Conservation (phyloP, 2,797 vertebrate genomes). For the Neopelma chrysocephalum region DNA sequence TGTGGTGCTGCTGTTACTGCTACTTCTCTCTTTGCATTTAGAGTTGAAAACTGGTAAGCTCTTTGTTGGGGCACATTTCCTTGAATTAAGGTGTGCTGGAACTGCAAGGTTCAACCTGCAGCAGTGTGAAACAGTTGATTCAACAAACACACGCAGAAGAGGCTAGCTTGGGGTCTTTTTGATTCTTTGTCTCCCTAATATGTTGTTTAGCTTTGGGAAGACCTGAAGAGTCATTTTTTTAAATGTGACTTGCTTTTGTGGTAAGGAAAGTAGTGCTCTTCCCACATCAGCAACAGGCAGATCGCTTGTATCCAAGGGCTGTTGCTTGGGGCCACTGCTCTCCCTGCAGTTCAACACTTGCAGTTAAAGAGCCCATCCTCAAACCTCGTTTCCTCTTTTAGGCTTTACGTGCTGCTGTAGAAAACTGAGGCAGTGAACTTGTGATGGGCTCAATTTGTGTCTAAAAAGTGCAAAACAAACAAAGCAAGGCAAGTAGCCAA, state of each 20-base stretch:
- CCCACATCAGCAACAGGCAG: not conserved
- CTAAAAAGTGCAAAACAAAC: not conserved
- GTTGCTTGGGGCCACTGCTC: not conserved
- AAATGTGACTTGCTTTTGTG: not conserved
- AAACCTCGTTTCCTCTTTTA: not conserved
- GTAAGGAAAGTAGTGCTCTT: not conserved
- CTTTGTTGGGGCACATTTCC: not conserved
- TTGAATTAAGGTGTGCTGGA: not conserved
- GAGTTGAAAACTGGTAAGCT: conserved; percentile 41
- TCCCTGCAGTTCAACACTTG: not conserved
- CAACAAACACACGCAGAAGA: not conserved
- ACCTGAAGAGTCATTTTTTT: not conserved
- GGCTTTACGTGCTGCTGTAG: not conserved
- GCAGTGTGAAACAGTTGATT: not conserved
- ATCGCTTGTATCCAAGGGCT: not conserved
- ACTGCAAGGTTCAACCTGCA: not conserved
- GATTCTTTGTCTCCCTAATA: not conserved
- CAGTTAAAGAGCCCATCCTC: not conserved
- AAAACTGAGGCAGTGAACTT: not conserved
- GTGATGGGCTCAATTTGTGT: not conserved
- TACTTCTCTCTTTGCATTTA: conserved; percentile 29
- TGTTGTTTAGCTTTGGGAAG: not conserved
- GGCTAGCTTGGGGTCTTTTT: not conserved
- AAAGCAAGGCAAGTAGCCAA: not conserved
- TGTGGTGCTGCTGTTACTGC: conserved; percentile 60